These are phyloP conservation scores for Agriopis marginaria DNA, from an alignment of 2,888 invertebrate species.

Conservation along the genomic window DNA sequence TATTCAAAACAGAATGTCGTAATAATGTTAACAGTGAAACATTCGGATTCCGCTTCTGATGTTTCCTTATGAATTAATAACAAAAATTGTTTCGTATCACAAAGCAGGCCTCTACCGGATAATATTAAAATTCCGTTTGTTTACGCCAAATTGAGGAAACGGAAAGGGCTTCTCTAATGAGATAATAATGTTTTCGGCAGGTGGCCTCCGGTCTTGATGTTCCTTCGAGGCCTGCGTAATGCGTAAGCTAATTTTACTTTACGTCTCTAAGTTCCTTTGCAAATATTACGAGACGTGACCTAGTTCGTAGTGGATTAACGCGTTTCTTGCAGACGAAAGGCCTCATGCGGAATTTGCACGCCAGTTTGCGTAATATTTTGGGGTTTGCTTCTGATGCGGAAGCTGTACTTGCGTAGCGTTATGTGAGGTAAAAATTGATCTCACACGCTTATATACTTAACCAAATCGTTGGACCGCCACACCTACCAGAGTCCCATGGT, in stretches of 20 bases:
- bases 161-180: constrained; percentile 73
- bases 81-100: constrained; percentile 58
- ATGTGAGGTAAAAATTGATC: no score
- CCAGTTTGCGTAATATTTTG: neutral
- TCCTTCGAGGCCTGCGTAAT: constrained; percentile 30
- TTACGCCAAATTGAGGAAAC: constrained; percentile 70
- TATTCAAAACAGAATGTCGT: constrained; percentile 17
- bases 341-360: neutral
- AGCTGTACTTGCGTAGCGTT: no score
- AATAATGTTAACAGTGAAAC: constrained; percentile 22
- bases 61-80: constrained; percentile 50
- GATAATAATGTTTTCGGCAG: constrained; percentile 70
- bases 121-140: constrained; percentile 77
- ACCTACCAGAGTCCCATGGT: no score
- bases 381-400: no score
- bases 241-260: constrained; percentile 36
- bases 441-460: no score
- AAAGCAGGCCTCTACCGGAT: constrained; percentile 57
- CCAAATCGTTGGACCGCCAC: no score
- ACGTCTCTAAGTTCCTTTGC: constrained; percentile 20
- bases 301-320: neutral
- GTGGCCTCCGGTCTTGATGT: constrained; percentile 35
- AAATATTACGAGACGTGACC: constrained; percentile 6
- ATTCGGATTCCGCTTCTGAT: constrained; percentile 29
- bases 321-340: neutral